phyloP scores from a whole-genome alignment of 2,888 invertebrate species.

The Campopleginae sp. region DNA sequence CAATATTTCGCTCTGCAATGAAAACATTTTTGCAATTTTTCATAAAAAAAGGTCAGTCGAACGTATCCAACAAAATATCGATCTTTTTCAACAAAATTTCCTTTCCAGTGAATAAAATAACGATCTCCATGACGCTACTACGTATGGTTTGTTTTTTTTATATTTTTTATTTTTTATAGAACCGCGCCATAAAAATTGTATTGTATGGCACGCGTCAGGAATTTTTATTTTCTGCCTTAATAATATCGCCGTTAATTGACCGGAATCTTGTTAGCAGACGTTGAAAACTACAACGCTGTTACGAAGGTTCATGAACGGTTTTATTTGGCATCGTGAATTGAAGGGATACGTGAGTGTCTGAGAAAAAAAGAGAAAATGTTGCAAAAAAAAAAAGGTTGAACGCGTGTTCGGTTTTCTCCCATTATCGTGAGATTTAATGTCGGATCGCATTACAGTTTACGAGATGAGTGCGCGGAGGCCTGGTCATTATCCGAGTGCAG shows the following conservation, averaged over 20 bases:
- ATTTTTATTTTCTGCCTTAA: constrained; percentile 3
- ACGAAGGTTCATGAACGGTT: constrained; percentile 12
- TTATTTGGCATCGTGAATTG: constrained; percentile 1
- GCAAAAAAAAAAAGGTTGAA: constrained; percentile 10
- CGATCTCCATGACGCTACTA: not conserved
- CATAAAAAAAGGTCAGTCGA: too few species aligned
- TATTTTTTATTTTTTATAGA: not conserved
- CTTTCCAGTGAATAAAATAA: not conserved
- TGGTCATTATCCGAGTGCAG: constrained; percentile 51
- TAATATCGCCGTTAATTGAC: not conserved
- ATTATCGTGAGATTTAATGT: constrained; percentile 50
- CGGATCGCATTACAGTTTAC: constrained; percentile 53
- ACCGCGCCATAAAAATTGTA: constrained; percentile 2
- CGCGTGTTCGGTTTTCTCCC: constrained; percentile 33
- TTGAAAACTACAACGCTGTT: not conserved
- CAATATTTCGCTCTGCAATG: too few species aligned
- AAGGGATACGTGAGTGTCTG: not conserved
- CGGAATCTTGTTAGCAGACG: constrained; percentile 4
- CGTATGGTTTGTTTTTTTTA: not conserved
- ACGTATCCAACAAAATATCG: too few species aligned
- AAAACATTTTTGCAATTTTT: too few species aligned
- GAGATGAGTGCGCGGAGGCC: constrained; percentile 23
- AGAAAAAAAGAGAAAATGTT: not conserved
- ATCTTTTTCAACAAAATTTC: too few species aligned
- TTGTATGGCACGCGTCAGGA: not conserved